These are phyloP conservation scores for Heteractis magnifica DNA, from an alignment of 92 coral and sea anemone genomes.

Conservation along the genomic window DNA sequence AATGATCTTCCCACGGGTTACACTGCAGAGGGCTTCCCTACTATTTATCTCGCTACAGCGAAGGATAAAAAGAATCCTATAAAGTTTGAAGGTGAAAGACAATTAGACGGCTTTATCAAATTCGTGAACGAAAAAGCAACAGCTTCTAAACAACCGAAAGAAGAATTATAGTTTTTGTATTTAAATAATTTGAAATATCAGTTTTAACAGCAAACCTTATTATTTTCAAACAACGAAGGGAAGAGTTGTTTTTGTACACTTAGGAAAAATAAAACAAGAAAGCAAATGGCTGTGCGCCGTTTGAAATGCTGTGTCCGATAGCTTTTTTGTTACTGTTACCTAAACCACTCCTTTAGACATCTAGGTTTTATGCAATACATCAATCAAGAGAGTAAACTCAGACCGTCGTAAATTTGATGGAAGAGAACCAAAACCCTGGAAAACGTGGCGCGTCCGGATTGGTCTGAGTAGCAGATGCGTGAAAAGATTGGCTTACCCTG, in stretches of 20 bases:
- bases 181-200: conserved; percentile 7
- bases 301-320: too few species aligned
- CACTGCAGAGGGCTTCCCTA: conserved; percentile 80
- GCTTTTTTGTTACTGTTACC: too few species aligned
- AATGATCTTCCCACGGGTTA: conserved; percentile 74
- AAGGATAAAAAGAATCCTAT: conserved; percentile 79
- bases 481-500: too few species aligned
- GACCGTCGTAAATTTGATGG: too few species aligned
- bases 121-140: conserved; percentile 83
- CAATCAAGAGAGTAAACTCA: too few species aligned
- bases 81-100: conserved; percentile 81
- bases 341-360: too few species aligned
- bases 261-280: background rate
- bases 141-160: conserved; percentile 50
- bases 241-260: conserved; percentile 3
- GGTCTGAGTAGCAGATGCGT: too few species aligned
- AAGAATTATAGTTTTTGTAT: conserved; percentile 70
- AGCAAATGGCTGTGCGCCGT: too few species aligned
- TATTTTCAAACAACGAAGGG: background rate
- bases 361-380: too few species aligned
- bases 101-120: conserved; percentile 74
- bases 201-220: background rate
- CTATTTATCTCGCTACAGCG: conserved; percentile 84
- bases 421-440: too few species aligned
- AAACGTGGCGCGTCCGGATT: too few species aligned